A percentile compares a stretch with the other conserved stretches of the same genome.
Evolutionary conservation across 2,797 vertebrate species (phyloP).

Genomic region (Notamacropus eugenii): DNA sequence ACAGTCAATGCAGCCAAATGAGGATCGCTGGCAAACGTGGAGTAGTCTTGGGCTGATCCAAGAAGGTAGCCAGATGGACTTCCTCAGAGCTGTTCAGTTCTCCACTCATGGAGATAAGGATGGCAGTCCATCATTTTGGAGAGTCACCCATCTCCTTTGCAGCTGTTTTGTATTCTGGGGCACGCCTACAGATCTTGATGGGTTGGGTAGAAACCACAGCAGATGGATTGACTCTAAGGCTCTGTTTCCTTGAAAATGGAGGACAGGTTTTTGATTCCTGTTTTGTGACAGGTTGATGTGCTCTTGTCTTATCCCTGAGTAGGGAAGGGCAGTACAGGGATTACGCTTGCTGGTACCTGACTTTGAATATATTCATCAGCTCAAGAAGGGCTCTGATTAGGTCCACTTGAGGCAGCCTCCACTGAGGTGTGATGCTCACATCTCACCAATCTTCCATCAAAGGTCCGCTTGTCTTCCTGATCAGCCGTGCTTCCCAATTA

Average conservation of each 20-base stretch:
- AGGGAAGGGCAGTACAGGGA: not conserved
- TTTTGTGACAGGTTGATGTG: not conserved
- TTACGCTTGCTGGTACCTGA: not conserved
- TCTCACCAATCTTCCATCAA: constrained; percentile 16
- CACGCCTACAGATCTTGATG: fast-evolving
- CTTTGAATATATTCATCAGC: constrained; percentile 54
- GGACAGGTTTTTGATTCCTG: not conserved
- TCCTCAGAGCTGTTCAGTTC: not conserved
- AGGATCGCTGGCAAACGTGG: fast-evolving
- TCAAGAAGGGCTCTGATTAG: constrained; percentile 61
- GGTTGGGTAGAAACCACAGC: not conserved
- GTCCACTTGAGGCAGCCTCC: constrained; percentile 37
- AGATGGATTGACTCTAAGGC: not conserved
- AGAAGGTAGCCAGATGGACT: not conserved
- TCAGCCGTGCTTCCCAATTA: constrained; percentile 46
- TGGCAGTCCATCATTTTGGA: fast-evolving
- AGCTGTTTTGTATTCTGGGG: not conserved
- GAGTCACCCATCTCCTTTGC: not conserved
- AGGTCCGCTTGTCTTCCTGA: not conserved
- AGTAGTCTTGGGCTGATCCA: not conserved
- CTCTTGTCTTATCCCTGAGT: not conserved
- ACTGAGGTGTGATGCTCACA: not conserved
- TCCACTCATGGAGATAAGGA: not conserved
- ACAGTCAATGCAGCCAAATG: not conserved
- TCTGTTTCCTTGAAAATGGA: not conserved